Conservation (phyloP, 2,797 vertebrate genomes). For the Arvicola amphibius region DNA sequence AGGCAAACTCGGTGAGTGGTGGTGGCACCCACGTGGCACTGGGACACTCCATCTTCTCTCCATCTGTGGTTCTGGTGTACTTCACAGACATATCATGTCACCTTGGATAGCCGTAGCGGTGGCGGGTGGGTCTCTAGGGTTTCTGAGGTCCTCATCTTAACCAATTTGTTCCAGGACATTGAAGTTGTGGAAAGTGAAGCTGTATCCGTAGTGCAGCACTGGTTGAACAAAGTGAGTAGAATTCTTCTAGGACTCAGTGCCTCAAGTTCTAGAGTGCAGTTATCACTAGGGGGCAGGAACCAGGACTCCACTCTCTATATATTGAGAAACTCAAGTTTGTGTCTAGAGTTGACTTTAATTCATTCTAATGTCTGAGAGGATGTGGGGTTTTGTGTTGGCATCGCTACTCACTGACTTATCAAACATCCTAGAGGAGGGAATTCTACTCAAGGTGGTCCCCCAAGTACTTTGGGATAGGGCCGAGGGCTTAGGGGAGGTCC, state of each 20-base stretch:
- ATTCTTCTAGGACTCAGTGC: background rate
- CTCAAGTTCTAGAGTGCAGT: background rate
- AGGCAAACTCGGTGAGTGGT: conserved; percentile 43
- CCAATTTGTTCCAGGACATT: conserved; percentile 73
- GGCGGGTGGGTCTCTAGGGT: background rate
- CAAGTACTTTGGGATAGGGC: background rate
- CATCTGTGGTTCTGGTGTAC: background rate
- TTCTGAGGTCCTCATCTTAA: background rate
- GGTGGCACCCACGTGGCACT: background rate
- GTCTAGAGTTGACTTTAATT: background rate
- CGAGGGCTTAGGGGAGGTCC: background rate
- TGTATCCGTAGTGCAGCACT: conserved; percentile 66
- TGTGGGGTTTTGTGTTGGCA: background rate
- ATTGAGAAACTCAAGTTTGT: background rate
- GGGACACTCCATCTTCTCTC: background rate
- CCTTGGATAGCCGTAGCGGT: background rate
- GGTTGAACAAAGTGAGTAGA: conserved; percentile 79
- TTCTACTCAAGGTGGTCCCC: background rate
- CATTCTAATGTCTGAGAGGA: background rate
- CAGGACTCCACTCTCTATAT: background rate
- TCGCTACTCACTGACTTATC: background rate
- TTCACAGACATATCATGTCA: background rate
- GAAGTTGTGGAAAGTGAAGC: conserved; percentile 53
- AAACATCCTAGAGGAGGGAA: no score
- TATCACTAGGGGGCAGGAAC: background rate